These are phyloP conservation scores for Drosophila putrida DNA, from an alignment of 2,888 invertebrate species.

Conservation along the genomic window DNA sequence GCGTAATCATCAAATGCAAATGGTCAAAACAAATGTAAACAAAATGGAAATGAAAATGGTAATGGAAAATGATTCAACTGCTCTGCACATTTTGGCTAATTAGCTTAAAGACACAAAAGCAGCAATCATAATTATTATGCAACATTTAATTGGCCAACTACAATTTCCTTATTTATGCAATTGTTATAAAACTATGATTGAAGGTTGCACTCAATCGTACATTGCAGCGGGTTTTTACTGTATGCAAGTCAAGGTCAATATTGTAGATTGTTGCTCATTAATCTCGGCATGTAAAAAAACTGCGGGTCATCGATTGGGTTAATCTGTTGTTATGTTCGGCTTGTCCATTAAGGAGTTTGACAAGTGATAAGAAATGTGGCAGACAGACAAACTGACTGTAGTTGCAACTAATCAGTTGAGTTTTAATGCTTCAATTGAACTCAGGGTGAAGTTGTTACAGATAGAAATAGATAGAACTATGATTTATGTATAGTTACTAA, in stretches of 20 bases:
- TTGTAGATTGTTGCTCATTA: constrained; percentile 28
- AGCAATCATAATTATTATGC: constrained; percentile 19
- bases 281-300: constrained; percentile 28
- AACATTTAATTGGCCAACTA: constrained; percentile 48
- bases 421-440: constrained; percentile 31
- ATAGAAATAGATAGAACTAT: neutral
- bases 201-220: constrained; percentile 27
- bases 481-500: neutral
- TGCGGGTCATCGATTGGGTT: constrained; percentile 35
- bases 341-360: constrained; percentile 1
- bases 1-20: constrained; percentile 36
- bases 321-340: neutral
- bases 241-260: constrained; percentile 42
- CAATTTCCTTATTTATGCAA: constrained; percentile 13
- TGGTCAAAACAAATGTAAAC: constrained; percentile 13
- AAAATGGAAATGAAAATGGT: constrained; percentile 10
- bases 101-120: constrained; percentile 17
- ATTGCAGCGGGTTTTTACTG: constrained; percentile 36
- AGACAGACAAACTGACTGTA: constrained; percentile 7
- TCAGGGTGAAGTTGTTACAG: neutral
- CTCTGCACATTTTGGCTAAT: constrained; percentile 39
- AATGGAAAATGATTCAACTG: constrained; percentile 15
- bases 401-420: constrained; percentile 9
- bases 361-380: constrained; percentile 26
- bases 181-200: constrained; percentile 24